Percentiles rank a stretch among this genome's conserved stretches.
Evolutionary conservation across 2,113 vertebrate genomes (phyloP).

Genomic region (Lepus europaeus): DNA sequence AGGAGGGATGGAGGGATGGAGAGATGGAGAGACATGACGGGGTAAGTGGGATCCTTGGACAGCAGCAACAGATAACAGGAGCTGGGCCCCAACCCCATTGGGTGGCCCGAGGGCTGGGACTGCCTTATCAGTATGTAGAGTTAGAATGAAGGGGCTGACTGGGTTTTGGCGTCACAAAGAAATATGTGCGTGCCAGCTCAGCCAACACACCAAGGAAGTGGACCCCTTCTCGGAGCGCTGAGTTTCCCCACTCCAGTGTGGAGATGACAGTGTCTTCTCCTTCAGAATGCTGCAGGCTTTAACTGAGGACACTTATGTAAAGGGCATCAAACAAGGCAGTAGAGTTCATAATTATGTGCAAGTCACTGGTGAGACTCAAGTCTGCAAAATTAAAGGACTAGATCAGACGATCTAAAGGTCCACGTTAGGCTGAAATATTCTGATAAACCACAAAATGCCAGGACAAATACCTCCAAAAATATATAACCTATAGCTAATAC

Average conservation of each 20-base stretch:
- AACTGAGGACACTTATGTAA: background rate
- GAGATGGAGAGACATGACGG: background rate
- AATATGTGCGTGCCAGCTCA: background rate
- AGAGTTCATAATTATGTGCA: slow-evolving; percentile 9
- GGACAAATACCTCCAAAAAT: slow-evolving; percentile 2
- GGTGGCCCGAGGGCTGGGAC: background rate
- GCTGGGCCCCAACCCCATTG: background rate
- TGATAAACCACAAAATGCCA: background rate
- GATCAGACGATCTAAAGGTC: background rate
- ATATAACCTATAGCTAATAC: background rate
- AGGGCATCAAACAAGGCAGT: background rate
- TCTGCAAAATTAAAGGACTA: slow-evolving; percentile 37
- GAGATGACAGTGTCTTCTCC: background rate
- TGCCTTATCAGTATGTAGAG: background rate
- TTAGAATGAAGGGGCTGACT: background rate
- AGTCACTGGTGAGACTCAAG: too few relatives aligned
- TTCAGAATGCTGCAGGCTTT: background rate
- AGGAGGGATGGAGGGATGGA: background rate
- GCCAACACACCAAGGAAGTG: background rate
- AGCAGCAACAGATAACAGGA: background rate
- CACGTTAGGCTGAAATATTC: background rate
- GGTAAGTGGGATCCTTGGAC: too few relatives aligned
- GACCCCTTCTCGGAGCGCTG: background rate
- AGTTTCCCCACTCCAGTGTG: background rate
- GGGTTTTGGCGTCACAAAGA: background rate